Conservation (phyloP, 2,888 invertebrate species). For the Calameuta pallipes region DNA sequence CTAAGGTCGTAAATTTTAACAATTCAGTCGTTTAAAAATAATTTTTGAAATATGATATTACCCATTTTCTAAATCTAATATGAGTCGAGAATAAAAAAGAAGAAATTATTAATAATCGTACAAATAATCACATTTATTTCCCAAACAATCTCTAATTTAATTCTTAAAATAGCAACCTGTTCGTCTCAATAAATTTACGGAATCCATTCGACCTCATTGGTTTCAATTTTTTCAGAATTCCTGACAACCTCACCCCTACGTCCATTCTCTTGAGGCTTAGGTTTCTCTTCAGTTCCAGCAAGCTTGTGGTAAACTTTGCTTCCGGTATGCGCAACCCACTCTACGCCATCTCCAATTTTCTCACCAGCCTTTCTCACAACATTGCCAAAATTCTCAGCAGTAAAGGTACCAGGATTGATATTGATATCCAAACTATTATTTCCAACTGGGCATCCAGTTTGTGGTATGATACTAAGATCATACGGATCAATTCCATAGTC, state of each 20-base stretch:
- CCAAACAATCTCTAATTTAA: neutral
- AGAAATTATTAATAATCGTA: neutral
- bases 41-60: neutral
- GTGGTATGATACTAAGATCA: conserved; percentile 80
- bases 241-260: conserved; percentile 7
- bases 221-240: conserved; percentile 44
- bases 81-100: neutral
- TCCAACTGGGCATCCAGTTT: conserved; percentile 76
- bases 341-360: conserved; percentile 78
- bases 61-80: neutral
- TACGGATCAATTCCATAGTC: conserved; percentile 80
- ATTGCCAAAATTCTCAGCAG: conserved; percentile 77
- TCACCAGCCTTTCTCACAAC: conserved; percentile 80
- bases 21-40: neutral
- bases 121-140: neutral
- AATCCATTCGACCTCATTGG: conserved; percentile 64
- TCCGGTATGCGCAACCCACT: conserved; percentile 77
- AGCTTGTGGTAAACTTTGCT: conserved; percentile 78
- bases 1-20: neutral
- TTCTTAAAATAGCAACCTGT: conserved; percentile 8
- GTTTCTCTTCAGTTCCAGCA: conserved; percentile 52
- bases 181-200: conserved; percentile 40
- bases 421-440: conserved; percentile 73
- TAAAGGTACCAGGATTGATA: conserved; percentile 82
- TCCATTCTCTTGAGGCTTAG: conserved; percentile 12